Base-by-base conservation (phyloP, 2,797 vertebrate species). In the Chaenodraco wilsoni region DNA sequence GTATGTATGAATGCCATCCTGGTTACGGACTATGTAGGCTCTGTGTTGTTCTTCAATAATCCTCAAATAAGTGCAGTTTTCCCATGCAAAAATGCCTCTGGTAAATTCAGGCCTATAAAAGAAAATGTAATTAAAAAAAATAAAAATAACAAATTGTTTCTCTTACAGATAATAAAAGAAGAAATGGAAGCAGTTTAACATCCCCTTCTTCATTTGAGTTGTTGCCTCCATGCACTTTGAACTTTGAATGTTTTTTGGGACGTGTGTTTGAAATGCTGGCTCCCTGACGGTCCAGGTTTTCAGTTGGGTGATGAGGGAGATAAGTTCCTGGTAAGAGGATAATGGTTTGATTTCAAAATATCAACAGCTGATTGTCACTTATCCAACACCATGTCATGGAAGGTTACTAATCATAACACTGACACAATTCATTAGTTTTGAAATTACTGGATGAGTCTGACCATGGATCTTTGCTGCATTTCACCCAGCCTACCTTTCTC, bases 331-430 rank as follows among this genome's bases (percentile, higher is more conserved):
- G 50, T 74, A 17, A 23, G 33, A 74, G 23, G 59, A 44, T 46
- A 21, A 69, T 44, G 31, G 56, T 69, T 74, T 63, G 19, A 65
- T 66, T 72, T 68, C 46, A 56, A 50, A 65, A 68, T 49, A 73
- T 76, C 86, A 76, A 45, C 74, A 73, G 60, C 69, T 84, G 57
- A 84, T 79, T 69, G 72, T 64, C 69, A 54, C 68, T n/a, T 44
- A 55, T 78, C 61, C 46, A 65, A 74, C 58, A 31, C 70, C 51
- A 56, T 65, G 68, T 69, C 74, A 85, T 73, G 76, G 76, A 82
- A 83, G 83, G 21, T 65, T 48, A 41, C 31, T 21, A 37, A 37
- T 37, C 31, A 56, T 61, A 46, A 40, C 68, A 0, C 8, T 46
- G 62, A 65, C 11, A 62, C 63, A 60, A 71, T 23, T 50, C 40